These are phyloP conservation scores for Rattus norvegicus DNA, from an alignment of 2,113 vertebrate genomes.

Conservation along the genomic window DNA sequence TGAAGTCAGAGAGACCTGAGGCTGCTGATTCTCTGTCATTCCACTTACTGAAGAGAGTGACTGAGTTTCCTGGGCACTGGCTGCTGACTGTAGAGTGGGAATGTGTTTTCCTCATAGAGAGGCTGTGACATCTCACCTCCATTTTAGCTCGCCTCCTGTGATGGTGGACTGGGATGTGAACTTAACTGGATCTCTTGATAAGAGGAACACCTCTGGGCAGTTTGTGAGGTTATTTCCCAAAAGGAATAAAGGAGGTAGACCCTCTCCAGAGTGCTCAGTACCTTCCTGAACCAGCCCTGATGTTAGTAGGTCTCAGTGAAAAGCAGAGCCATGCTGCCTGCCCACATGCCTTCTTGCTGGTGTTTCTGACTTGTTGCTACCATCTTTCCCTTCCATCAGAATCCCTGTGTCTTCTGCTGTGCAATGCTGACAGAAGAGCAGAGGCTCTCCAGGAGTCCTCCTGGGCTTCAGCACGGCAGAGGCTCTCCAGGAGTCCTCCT, in stretches of 20 bases:
- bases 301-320: too few species aligned
- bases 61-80: neutral
- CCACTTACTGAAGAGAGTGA: neutral
- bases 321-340: too few species aligned
- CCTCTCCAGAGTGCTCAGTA: neutral
- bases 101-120: neutral
- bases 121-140: neutral
- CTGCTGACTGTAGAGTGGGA: neutral
- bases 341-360: neutral
- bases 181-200: neutral
- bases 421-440: neutral
- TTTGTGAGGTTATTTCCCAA: neutral
- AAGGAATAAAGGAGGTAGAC: neutral
- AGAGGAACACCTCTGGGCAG: neutral
- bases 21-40: neutral
- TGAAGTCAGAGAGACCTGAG: neutral
- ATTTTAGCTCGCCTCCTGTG: neutral
- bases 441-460: neutral
- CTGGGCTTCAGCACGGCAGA: too few species aligned
- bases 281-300: too few species aligned
- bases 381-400: neutral
- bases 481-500: too few species aligned
- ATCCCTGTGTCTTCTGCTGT: neutral
- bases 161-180: neutral
- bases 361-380: neutral